These are phyloP conservation scores for Tortricodes alternella DNA, from an alignment of 2,888 invertebrate species.

Conservation along the genomic window DNA sequence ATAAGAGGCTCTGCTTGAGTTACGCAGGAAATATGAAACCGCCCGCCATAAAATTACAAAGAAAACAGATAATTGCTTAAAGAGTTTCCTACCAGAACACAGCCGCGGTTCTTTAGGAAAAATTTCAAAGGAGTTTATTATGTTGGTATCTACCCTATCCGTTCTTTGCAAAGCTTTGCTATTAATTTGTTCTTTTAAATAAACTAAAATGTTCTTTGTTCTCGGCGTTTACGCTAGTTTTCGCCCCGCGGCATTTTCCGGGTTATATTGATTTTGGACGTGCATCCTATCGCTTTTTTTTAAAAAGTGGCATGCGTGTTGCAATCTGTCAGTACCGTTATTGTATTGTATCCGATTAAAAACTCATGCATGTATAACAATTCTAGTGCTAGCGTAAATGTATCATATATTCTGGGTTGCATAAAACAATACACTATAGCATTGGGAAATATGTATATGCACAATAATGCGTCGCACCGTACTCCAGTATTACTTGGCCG, in stretches of 20 bases:
- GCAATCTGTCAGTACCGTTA: slow-evolving; percentile 19
- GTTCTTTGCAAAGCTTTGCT: slow-evolving; percentile 55
- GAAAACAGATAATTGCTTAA: slow-evolving; percentile 42
- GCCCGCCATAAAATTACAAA: slow-evolving; percentile 39
- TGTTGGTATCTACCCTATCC: slow-evolving; percentile 27
- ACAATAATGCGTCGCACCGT: too few species aligned
- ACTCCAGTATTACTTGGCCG: too few species aligned
- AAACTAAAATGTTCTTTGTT: slow-evolving; percentile 40
- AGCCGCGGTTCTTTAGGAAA: slow-evolving; percentile 59
- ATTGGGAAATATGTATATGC: too few species aligned
- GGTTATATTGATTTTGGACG: slow-evolving; percentile 9
- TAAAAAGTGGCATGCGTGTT: slow-evolving; percentile 22
- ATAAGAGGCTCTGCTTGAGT: slow-evolving; percentile 25
- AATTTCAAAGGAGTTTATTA: slow-evolving; percentile 66
- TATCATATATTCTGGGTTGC: too few species aligned
- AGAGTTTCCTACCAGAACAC: slow-evolving; percentile 54
- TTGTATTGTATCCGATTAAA: slow-evolving; percentile 22
- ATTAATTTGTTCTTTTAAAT: slow-evolving; percentile 66
- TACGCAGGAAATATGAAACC: slow-evolving; percentile 28
- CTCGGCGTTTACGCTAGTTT: slow-evolving; percentile 17
- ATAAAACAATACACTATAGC: too few species aligned
- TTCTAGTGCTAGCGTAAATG: too few species aligned
- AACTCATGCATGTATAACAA: slow-evolving; percentile 26
- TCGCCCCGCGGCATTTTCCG: slow-evolving; percentile 4
- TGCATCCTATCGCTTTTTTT: slow-evolving; percentile 17